These are phyloP conservation scores for Dendrolimus houi DNA, from an alignment of 2,888 invertebrate species.

Conservation along the genomic window DNA sequence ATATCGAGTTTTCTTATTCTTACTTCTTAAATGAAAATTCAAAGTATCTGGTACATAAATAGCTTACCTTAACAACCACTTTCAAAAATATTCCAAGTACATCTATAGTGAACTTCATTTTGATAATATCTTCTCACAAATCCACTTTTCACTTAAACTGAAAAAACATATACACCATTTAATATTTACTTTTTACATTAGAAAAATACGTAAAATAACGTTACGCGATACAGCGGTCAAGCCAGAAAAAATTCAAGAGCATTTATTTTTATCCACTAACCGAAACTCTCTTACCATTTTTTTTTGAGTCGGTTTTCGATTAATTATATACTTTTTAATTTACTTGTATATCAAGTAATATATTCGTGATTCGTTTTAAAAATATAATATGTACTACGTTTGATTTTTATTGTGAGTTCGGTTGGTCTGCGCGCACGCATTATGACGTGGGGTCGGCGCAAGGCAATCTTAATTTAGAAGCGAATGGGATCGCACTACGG, in stretches of 20 bases:
- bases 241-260: conserved; percentile 14
- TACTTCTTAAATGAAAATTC: too few relatives aligned
- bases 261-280: conserved; percentile 8
- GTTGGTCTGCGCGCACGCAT: conserved; percentile 59
- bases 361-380: conserved; percentile 43
- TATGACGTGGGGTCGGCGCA: conserved; percentile 46
- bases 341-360: conserved; percentile 1
- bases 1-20: too few relatives aligned
- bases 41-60: neutral
- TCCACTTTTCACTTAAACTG: conserved; percentile 11
- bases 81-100: conserved; percentile 70
- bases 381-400: conserved; percentile 71
- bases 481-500: conserved; percentile 50
- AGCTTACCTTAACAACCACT: conserved; percentile 68
- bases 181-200: conserved; percentile 55
- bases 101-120: conserved; percentile 71
- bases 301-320: neutral
- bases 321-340: neutral
- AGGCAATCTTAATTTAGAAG: conserved; percentile 69
- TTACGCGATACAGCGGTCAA: conserved; percentile 20
- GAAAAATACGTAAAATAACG: conserved; percentile 24
- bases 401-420: conserved; percentile 54
- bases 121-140: conserved; percentile 14
- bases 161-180: conserved; percentile 39
- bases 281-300: conserved; percentile 27